Evolutionary conservation across 2,113 vertebrate genomes (phyloP).

Genomic region (Lasiurus cinereus): DNA sequence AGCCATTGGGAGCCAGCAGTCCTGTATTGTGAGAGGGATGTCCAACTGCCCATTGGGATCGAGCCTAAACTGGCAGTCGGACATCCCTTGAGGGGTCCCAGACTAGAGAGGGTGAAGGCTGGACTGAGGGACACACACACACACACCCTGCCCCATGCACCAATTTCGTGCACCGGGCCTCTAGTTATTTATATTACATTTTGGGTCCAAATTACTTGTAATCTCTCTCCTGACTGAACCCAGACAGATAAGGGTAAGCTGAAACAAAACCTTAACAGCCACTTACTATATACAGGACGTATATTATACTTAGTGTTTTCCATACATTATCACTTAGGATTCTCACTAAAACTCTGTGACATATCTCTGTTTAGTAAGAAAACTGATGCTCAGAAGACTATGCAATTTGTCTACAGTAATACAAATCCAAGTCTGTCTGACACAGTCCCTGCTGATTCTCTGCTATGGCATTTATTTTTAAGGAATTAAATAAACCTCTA

Average conservation of each 20-base stretch:
- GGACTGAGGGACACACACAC: too few relatives aligned
- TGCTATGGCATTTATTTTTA: conserved; percentile 15
- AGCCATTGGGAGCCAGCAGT: too few relatives aligned
- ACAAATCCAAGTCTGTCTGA: conserved; percentile 13
- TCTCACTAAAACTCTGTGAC: conserved; percentile 4
- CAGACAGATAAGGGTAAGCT: neutral
- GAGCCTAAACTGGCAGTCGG: too few relatives aligned
- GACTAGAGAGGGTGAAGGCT: too few relatives aligned
- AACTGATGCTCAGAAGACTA: conserved; percentile 39
- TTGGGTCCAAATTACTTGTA: neutral
- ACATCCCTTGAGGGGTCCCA: too few relatives aligned
- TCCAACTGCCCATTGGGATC: too few relatives aligned
- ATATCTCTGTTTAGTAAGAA: neutral
- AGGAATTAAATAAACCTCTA: neutral
- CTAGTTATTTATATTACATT: conserved; percentile 34
- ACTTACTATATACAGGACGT: neutral
- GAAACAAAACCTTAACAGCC: conserved; percentile 16
- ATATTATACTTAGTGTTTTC: neutral
- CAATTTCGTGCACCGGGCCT: too few relatives aligned
- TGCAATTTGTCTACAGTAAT: neutral
- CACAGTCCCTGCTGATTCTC: conserved; percentile 43
- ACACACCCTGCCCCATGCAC: too few relatives aligned
- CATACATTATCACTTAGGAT: neutral
- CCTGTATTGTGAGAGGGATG: too few relatives aligned
- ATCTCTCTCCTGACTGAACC: neutral